Base-by-base conservation (phyloP, 1,140 invertebrate species). In the Caerostris darwini region DNA sequence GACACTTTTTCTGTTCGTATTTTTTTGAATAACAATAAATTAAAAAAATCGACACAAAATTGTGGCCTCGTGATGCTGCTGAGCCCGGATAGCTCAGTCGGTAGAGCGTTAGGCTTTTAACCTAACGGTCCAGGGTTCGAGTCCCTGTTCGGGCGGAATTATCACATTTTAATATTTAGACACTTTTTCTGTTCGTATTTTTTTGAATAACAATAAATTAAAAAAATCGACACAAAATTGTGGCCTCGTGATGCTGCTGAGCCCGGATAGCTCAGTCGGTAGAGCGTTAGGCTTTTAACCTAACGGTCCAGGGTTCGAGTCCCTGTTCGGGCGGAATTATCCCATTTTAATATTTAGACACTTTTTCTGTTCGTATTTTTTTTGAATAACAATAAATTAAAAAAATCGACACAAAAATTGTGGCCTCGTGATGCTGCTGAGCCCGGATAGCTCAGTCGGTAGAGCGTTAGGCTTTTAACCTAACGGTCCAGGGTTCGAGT, bases 41-140 rank as follows among this genome's bases (percentile, higher is more conserved):
- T 34, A 34, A 34, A 34, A 34, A 34, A 34, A 34, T 34, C 34
- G 34, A 34, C 0, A 34, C 0, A 34, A 34, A 0, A 34, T 34
- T 34, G 34, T 34, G 34, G 34, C 34, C 0, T 34, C 34, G 34
- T 0, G 34, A 0, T 1, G 34, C 0, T 34, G 0, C 34, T 2
- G 83, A 69, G 92, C 92, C 92, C 92, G 92, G 81, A 93, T 93
- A 93, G 92, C 92, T 93, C 92, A 93, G 92, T 93, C 92, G 92
- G 92, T 93, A 93, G 92, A 93, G 92, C 92, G 92, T 93, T 93
- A 93, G 92, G 92, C 81, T 93, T 93, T 93, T 93, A 93, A 93
- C 92, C 92, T 93, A 93, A 93, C 92, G 92, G 92, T 93, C 92
- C 92, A 93, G 92, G 92, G 92, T 93, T 93, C 92, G 92, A 93